phyloP scores from a whole-genome alignment of 2,797 vertebrate genomes.

The Sebastes taczanowskii region DNA sequence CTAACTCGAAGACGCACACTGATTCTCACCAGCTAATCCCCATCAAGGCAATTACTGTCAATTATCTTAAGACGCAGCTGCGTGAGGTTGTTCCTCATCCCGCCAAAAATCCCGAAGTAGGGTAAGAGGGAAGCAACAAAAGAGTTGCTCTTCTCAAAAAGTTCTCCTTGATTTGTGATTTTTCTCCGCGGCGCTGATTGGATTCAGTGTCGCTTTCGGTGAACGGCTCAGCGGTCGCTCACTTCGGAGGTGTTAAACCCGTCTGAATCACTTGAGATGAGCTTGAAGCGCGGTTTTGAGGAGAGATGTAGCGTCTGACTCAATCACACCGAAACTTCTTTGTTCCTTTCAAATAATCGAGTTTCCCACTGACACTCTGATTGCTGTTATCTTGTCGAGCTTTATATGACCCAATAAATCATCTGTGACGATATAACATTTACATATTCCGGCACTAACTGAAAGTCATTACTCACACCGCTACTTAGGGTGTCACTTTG shows the following conservation, averaged over 20 bases:
- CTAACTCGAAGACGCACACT: constrained; percentile 57
- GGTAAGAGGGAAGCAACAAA: constrained; percentile 40
- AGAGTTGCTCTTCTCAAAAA: constrained; percentile 32
- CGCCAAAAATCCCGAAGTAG: constrained; percentile 47
- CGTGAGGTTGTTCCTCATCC: constrained; percentile 54
- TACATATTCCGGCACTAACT: constrained; percentile 27
- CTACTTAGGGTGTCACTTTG: constrained; percentile 36
- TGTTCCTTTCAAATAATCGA: neutral
- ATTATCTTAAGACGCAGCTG: constrained; percentile 81
- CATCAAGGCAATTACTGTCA: constrained; percentile 82
- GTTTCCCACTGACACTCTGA: neutral
- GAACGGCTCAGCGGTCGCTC: constrained; percentile 37
- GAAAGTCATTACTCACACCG: constrained; percentile 30
- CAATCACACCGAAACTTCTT: constrained; percentile 9
- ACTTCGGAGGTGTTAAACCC: constrained; percentile 28
- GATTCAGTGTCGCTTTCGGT: constrained; percentile 19
- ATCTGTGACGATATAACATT: constrained; percentile 35
- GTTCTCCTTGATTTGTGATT: constrained; percentile 42
- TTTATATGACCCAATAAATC: constrained; percentile 47
- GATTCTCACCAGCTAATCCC: constrained; percentile 77
- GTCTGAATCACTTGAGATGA: constrained; percentile 29
- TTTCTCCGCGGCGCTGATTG: constrained; percentile 44
- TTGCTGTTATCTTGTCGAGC: constrained; percentile 13
- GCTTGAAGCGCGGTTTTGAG: neutral
- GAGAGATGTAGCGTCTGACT: neutral